Conservation (phyloP, 1,140 invertebrate genomes). For the Drosophila mauritiana region DNA sequence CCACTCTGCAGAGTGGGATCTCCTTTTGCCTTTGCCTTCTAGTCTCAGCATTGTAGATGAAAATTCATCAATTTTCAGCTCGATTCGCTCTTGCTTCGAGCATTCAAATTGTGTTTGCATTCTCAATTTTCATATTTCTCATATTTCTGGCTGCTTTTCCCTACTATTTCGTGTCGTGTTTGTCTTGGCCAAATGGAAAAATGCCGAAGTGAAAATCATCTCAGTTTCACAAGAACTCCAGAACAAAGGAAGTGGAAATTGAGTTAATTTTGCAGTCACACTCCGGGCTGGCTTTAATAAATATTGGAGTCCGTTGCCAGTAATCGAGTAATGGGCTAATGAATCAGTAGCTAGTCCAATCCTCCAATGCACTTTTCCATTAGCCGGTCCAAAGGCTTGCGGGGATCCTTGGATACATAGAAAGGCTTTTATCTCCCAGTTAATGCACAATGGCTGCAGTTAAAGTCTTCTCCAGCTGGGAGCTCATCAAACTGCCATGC, state of each 20-base stretch:
- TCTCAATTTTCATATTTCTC: conserved; percentile 51
- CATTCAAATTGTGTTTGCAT: conserved; percentile 54
- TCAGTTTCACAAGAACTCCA: conserved; percentile 35
- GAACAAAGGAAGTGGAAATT: conserved; percentile 39
- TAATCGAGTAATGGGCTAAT: conserved; percentile 44
- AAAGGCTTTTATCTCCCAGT: conserved; percentile 25
- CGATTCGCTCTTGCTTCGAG: conserved; percentile 37
- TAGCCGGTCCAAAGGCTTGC: neutral
- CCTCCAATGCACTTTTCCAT: conserved; percentile 3
- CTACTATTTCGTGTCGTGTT: conserved; percentile 23
- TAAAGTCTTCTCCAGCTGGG: conserved; percentile 16
- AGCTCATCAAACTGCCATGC: conserved; percentile 50
- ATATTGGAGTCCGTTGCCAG: conserved; percentile 29
- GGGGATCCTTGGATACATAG: neutral
- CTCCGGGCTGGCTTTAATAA: conserved; percentile 34
- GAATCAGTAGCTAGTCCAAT: conserved; percentile 22
- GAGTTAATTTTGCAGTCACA: conserved; percentile 48
- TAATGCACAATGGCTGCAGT: conserved; percentile 29
- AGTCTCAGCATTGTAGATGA: conserved; percentile 17
- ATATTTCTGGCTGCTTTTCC: conserved; percentile 25
- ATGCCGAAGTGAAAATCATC: conserved; percentile 27
- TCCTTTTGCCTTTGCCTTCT: neutral
- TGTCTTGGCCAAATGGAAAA: conserved; percentile 45
- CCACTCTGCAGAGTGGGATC: neutral
- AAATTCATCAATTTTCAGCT: conserved; percentile 50